Evolutionary conservation across 2,797 vertebrate genomes (phyloP).

Genomic region (Hapalemur alaotrensis): DNA sequence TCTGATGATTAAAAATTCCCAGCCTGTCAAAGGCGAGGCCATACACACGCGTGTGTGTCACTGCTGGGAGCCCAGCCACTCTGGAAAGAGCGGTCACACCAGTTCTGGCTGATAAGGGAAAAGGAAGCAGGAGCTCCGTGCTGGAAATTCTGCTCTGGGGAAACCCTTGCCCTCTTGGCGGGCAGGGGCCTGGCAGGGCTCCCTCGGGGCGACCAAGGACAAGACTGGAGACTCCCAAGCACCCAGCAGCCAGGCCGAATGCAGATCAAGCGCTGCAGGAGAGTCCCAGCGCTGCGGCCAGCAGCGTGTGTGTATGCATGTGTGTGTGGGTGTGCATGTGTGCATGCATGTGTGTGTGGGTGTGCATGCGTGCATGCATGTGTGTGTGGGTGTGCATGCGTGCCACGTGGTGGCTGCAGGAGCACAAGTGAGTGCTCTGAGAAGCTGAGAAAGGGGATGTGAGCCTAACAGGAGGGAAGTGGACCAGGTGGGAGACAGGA

Average conservation of each 20-base stretch:
- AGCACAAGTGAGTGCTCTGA: neutral
- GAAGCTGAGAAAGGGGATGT: neutral
- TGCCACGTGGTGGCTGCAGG: fast-evolving
- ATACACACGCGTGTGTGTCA: fast-evolving
- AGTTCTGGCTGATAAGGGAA: neutral
- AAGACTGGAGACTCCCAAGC: neutral
- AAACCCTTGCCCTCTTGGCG: neutral
- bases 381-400: too few species aligned
- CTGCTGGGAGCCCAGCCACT: neutral
- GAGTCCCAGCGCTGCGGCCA: neutral
- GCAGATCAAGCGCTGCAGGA: neutral
- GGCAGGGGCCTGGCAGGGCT: neutral
- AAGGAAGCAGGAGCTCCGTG: neutral
- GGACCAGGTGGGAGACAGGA: neutral
- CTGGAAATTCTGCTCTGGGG: neutral
- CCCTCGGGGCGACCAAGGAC: neutral
- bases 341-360: too few species aligned
- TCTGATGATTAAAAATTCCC: neutral
- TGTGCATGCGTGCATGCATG: too few species aligned
- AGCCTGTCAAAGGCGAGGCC: neutral
- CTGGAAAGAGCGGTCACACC: neutral
- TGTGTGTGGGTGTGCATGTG: too few species aligned
- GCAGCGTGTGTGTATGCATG: neutral
- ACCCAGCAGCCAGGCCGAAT: neutral
- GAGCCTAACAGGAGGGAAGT: neutral